These are phyloP conservation scores for Cavia aperea DNA, from an alignment of 2,113 vertebrate species.

Conservation along the genomic window DNA sequence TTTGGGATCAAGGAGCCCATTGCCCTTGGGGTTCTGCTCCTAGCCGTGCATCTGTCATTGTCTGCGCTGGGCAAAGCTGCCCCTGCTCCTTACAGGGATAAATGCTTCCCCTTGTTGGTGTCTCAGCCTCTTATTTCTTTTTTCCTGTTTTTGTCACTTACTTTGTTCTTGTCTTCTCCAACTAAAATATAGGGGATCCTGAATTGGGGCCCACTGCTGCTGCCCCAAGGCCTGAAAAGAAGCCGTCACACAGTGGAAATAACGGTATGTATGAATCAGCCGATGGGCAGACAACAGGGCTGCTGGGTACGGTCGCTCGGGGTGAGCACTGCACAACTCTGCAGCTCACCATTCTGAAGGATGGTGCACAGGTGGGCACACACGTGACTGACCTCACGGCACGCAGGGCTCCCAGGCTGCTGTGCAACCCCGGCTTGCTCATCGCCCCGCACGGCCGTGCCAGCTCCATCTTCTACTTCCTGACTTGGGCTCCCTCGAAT, in stretches of 20 bases:
- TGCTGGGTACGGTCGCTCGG: not conserved
- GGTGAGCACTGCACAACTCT: not conserved
- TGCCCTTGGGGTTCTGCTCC: not conserved
- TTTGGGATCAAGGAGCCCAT: not conserved
- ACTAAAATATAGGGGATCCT: not conserved
- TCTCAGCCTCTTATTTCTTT: not conserved
- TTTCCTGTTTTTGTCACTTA: not conserved
- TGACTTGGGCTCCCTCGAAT: not conserved
- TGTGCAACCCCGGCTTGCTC: not conserved
- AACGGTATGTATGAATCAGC: not conserved
- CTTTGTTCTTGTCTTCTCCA: not conserved
- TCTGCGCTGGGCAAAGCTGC: not conserved
- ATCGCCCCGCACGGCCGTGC: fast-evolving
- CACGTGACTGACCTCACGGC: fast-evolving
- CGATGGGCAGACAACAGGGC: not conserved
- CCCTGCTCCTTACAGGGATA: fast-evolving
- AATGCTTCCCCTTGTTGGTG: fast-evolving
- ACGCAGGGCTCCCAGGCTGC: not conserved
- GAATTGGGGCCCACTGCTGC: not conserved
- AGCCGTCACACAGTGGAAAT: too few relatives aligned
- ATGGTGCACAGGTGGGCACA: not conserved
- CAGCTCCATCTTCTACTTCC: not conserved
- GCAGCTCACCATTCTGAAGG: not conserved
- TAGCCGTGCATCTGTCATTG: not conserved
- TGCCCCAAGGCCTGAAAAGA: not conserved